Conservation (phyloP, 2,797 vertebrate species). For the Sus cebifrons region DNA sequence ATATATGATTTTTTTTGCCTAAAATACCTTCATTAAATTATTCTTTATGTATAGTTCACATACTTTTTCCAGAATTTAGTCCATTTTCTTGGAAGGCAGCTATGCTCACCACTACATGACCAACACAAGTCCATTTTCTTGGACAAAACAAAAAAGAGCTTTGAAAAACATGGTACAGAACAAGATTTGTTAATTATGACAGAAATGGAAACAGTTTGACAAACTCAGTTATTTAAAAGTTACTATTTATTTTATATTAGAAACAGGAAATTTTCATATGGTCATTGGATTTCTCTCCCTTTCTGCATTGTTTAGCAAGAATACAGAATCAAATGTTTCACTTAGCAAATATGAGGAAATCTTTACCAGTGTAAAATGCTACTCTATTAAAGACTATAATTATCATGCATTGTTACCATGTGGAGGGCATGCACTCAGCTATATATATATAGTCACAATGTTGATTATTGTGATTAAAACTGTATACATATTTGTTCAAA, state of each 20-base stretch:
- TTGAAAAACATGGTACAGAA: neutral
- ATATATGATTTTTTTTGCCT: neutral
- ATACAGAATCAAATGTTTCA: neutral
- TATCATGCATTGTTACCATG: neutral
- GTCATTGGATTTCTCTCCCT: neutral
- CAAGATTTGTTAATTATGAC: neutral
- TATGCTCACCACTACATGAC: conserved; percentile 93
- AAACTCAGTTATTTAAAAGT: neutral
- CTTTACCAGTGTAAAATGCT: neutral
- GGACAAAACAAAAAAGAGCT: neutral
- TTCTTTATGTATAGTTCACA: neutral
- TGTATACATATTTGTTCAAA: neutral
- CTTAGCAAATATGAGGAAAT: neutral
- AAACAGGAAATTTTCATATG: neutral
- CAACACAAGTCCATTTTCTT: conserved; percentile 74
- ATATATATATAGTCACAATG: neutral
- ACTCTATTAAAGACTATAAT: neutral
- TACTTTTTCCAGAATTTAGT: neutral
- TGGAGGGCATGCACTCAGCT: neutral
- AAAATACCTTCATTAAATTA: neutral
- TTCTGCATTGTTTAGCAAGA: neutral
- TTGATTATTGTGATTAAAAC: neutral
- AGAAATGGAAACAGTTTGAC: neutral
- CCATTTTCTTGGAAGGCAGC: conserved; percentile 91
- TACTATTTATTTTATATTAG: neutral